Evolutionary conservation across 1,140 invertebrate genomes (phyloP).

Genomic region (Leptinotarsa texana): DNA sequence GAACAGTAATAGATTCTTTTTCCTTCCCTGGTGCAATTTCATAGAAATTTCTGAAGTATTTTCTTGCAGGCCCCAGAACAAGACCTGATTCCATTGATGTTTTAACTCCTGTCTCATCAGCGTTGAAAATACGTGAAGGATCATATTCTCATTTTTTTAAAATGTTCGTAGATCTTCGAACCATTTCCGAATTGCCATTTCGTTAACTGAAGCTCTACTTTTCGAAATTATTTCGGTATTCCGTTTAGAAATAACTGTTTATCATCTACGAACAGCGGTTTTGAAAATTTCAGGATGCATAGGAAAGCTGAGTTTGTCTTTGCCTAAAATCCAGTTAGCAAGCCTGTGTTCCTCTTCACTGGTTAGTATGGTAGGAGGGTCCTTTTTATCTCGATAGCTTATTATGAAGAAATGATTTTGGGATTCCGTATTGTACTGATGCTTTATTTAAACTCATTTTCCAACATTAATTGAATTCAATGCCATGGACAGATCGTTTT

Average conservation of each 20-base stretch:
- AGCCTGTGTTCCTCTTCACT: slow-evolving; percentile 47
- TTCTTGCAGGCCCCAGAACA: slow-evolving; percentile 44
- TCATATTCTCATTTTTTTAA: not conserved
- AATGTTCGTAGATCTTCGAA: not conserved
- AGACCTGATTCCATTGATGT: slow-evolving; percentile 45
- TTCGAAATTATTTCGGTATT: not conserved
- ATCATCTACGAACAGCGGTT: slow-evolving; percentile 47
- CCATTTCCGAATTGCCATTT: slow-evolving; percentile 6
- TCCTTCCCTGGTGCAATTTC: slow-evolving; percentile 36
- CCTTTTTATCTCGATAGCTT: slow-evolving; percentile 47
- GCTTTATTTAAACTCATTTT: slow-evolving; percentile 26
- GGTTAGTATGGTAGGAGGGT: slow-evolving; percentile 41
- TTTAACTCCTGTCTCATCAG: slow-evolving; percentile 52
- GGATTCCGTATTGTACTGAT: slow-evolving; percentile 45
- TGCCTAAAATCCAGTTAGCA: slow-evolving; percentile 49
- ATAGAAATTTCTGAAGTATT: slow-evolving; percentile 41
- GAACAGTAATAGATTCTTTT: slow-evolving; percentile 38
- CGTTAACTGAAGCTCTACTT: not conserved
- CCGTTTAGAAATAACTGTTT: slow-evolving; percentile 2
- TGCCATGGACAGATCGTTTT: slow-evolving; percentile 9
- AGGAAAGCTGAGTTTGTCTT: slow-evolving; percentile 51
- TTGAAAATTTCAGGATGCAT: slow-evolving; percentile 48
- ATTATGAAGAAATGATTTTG: slow-evolving; percentile 45
- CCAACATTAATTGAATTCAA: not conserved
- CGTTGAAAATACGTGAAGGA: slow-evolving; percentile 49